Percentiles rank a stretch among this genome's conserved stretches.
Evolutionary conservation across 30 jellyfish, hydroid and myxozoan genomes (phyloP).

Genomic region (Rhopilema esculentum): DNA sequence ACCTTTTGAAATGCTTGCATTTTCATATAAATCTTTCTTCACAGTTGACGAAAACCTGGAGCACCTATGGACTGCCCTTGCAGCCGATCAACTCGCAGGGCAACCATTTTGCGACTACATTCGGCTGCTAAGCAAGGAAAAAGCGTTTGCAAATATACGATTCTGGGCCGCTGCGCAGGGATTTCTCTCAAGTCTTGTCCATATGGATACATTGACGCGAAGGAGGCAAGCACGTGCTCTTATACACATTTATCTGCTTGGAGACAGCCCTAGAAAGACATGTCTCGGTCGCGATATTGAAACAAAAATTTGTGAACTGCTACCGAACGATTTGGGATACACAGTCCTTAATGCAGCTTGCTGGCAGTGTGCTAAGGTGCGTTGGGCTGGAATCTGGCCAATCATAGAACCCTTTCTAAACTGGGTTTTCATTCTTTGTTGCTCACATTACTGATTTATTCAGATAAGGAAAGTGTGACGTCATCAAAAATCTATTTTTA

Average conservation of each 20-base stretch:
- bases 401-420: neutral
- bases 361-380: conserved; percentile 75
- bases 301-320: conserved; percentile 52
- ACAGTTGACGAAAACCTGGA: conserved; percentile 44
- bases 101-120: conserved; percentile 90
- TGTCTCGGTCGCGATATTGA: conserved; percentile 29
- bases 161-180: conserved; percentile 88
- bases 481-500: no score
- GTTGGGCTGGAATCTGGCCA: neutral
- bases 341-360: conserved; percentile 62
- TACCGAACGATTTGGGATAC: conserved; percentile 74
- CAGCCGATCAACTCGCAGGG: conserved; percentile 93
- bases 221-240: conserved; percentile 74
- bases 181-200: conserved; percentile 43
- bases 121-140: conserved; percentile 34
- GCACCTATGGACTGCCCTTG: conserved; percentile 71
- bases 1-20: neutral
- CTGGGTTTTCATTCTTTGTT: neutral
- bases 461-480: no score
- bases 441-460: neutral
- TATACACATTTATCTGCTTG: conserved; percentile 58
- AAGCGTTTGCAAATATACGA: conserved; percentile 75
- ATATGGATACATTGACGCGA: conserved; percentile 64
- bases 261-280: conserved; percentile 60
- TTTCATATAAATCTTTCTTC: neutral